Evolutionary conservation across 2,888 invertebrate species (phyloP).

Genomic region (Scaptomyza parva): DNA sequence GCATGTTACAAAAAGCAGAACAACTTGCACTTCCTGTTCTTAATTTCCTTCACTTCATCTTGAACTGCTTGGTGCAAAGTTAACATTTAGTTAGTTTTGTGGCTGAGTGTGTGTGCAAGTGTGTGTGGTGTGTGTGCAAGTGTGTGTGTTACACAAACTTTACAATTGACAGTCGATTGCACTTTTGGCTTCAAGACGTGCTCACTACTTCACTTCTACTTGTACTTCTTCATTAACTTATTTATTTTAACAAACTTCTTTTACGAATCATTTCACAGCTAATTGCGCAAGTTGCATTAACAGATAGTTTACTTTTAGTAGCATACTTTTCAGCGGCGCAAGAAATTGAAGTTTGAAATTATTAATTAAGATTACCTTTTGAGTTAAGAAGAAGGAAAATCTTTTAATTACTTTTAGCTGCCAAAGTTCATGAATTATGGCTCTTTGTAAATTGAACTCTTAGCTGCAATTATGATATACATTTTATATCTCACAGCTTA

Average conservation of each 20-base stretch:
- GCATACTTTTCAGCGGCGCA: not conserved
- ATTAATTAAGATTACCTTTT: not conserved
- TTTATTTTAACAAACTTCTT: not conserved
- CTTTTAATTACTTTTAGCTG: not conserved
- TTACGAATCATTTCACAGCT: conserved; percentile 49
- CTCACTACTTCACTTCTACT: not conserved
- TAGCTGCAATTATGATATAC: no score
- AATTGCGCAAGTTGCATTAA: conserved; percentile 23
- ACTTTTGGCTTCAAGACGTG: conserved; percentile 23
- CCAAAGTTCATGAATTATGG: not conserved
- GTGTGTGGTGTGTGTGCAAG: not conserved
- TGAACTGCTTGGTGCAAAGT: not conserved
- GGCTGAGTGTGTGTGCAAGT: not conserved
- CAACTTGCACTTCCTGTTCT: not conserved
- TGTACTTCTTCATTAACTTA: not conserved
- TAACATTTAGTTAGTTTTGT: not conserved
- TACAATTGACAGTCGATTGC: conserved; percentile 26
- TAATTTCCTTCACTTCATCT: not conserved
- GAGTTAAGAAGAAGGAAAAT: not conserved
- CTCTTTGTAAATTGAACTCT: not conserved
- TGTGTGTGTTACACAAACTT: conserved; percentile 17
- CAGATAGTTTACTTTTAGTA: not conserved
- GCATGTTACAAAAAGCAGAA: conserved; percentile 34
- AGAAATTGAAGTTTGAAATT: not conserved
- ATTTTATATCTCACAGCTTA: no score